Base-by-base conservation (phyloP, 2,797 vertebrate species). In the Lagorchestes hirsutus region DNA sequence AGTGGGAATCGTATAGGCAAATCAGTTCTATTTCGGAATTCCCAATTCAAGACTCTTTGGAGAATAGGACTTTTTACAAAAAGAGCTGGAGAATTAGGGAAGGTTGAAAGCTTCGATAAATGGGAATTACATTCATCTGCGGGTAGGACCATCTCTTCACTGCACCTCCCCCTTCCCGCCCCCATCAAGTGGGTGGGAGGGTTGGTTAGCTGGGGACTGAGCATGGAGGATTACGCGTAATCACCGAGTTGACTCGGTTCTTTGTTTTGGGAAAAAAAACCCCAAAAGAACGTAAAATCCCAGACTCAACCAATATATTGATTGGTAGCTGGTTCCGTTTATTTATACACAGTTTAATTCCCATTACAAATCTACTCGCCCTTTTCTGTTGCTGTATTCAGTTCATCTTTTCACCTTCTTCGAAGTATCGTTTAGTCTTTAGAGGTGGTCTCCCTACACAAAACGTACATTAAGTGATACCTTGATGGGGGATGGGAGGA, bases 391-490 rank as follows among this genome's bases (percentile, higher is more conserved):
- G 74, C 74, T 46, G 9, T 46, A 27, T 87, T 87, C 40, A 18
- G 9, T 3, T 10, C 74, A 27, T 50, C 74, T 50, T 11, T 24
- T 87, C 40, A 87, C 40, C 22, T 50, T 24, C 74, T 87, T 27
- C 1, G 40, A 87, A 50, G 40, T 50, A 87, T 50, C 22, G 9
- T 87, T 87, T 87, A 50, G 74, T 87, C 94, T 96, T 95, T 28
- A 5, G 0, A 90, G 67, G 91, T 34, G 91, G 56, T 4, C 24
- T 10, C n/a, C 52, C 0, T 90, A 46, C 52, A 90, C 92, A 93
- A 91, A 92, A 93, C 0, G 59, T 92, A 93, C 95, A 14, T 95
- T 93, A 92, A 1, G 10, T 92, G 94, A 92, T 62, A 93, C 74
- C 94, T 92, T n/a, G 91, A 67, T 56, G 24, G 52, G 31, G 50